A percentile compares a stretch with the other conserved stretches of the same genome.
Evolutionary conservation across 2,888 invertebrate genomes (phyloP).

Genomic region (Alviniconcha strummeri): DNA sequence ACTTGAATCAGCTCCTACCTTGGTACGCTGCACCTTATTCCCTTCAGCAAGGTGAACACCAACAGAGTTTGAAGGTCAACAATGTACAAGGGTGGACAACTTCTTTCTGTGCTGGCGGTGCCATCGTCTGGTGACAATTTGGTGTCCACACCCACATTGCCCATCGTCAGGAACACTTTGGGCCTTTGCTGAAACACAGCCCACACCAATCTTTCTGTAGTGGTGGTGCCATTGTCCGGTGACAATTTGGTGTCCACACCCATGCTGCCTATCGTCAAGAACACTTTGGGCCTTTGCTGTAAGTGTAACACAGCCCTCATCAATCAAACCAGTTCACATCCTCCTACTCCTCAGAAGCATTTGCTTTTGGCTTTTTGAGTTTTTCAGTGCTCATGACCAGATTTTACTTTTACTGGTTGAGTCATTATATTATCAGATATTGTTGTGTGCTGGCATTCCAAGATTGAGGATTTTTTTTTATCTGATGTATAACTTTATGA

Average conservation of each 20-base stretch:
- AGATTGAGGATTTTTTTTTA: too few relatives aligned
- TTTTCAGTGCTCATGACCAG: too few relatives aligned
- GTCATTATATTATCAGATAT: too few relatives aligned
- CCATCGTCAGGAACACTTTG: conserved; percentile 55
- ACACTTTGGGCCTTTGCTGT: conserved; percentile 59
- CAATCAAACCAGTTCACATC: too few relatives aligned
- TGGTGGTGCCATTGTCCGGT: too few relatives aligned
- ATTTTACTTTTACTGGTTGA: too few relatives aligned
- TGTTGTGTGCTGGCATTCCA: too few relatives aligned
- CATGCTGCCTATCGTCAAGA: conserved; percentile 54
- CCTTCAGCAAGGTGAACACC: conserved; percentile 84
- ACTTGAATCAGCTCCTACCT: conserved; percentile 41
- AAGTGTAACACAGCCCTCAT: conserved; percentile 38
- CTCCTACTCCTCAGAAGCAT: too few relatives aligned
- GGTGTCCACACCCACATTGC: conserved; percentile 44
- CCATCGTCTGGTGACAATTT: too few relatives aligned
- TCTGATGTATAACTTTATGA: too few relatives aligned
- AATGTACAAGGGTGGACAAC: conserved; percentile 82
- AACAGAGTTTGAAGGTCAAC: conserved; percentile 90
- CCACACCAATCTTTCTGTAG: background rate
- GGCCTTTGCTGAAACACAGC: conserved; percentile 50
- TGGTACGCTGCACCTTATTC: conserved; percentile 82
- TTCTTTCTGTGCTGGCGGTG: background rate
- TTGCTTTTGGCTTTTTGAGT: too few relatives aligned
- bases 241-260: conserved; percentile 7